A percentile compares a stretch with the other conserved stretches of the same genome.
Evolutionary conservation across 2,888 invertebrate species (phyloP).

Genomic region (Spialia ferax): DNA sequence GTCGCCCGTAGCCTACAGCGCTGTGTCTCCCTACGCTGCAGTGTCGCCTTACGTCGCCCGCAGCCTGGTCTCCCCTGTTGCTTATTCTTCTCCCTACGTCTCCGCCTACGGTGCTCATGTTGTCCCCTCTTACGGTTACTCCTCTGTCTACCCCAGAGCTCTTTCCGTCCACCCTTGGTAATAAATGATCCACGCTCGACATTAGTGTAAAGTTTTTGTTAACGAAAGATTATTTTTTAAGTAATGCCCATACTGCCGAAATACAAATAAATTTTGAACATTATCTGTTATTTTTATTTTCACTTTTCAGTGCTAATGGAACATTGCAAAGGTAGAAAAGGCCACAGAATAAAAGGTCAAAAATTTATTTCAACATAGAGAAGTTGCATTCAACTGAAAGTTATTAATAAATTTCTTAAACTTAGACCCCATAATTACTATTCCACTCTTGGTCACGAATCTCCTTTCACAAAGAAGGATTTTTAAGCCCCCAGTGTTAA

Average conservation of each 20-base stretch:
- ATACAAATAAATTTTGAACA: conserved; percentile 53
- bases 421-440: no score
- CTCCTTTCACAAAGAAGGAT: no score
- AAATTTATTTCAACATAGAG: no score
- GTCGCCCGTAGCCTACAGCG: conserved; percentile 55
- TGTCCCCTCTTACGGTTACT: conserved; percentile 51
- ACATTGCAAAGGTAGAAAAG: neutral
- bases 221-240: conserved; percentile 30
- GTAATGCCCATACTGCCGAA: conserved; percentile 57
- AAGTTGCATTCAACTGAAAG: no score
- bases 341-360: no score
- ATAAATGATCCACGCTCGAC: conserved; percentile 40
- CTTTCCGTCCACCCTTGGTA: conserved; percentile 72
- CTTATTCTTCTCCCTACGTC: conserved; percentile 55
- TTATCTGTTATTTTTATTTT: conserved; percentile 25
- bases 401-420: no score
- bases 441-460: no score
- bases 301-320: neutral
- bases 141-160: conserved; percentile 54
- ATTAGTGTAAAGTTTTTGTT: conserved; percentile 32
- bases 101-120: conserved; percentile 56
- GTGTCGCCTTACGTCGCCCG: conserved; percentile 46
- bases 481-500: no score
- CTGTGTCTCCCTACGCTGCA: conserved; percentile 65
- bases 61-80: conserved; percentile 49